These are phyloP conservation scores for Syngnathus typhle DNA, from an alignment of 2,113 vertebrate genomes.

Conservation along the genomic window DNA sequence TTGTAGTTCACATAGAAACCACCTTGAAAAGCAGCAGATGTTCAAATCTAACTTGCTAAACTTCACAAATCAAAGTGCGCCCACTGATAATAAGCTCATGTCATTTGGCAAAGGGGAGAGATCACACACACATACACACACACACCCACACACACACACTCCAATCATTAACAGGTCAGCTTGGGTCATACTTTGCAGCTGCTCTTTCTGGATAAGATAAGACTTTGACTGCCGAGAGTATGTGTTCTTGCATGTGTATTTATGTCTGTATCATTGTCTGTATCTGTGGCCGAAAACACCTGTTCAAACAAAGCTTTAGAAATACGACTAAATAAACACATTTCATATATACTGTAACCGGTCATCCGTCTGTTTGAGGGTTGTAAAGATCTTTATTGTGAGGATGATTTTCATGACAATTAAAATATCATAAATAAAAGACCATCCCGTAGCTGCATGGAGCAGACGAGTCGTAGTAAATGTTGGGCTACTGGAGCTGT, in stretches of 20 bases:
- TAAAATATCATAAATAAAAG: slow-evolving; percentile 52
- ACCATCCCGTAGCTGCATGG: slow-evolving; percentile 10
- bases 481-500: neutral
- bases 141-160: slow-evolving; percentile 22
- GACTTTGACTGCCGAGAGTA: slow-evolving; percentile 50
- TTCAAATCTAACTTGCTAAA: slow-evolving; percentile 64
- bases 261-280: slow-evolving; percentile 48
- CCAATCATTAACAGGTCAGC: slow-evolving; percentile 71
- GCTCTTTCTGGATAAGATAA: slow-evolving; percentile 75
- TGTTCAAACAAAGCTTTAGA: slow-evolving; percentile 71
- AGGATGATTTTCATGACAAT: slow-evolving; percentile 51
- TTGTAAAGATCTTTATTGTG: slow-evolving; percentile 44
- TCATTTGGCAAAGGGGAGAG: slow-evolving; percentile 50
- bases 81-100: slow-evolving; percentile 64
- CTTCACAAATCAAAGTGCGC: slow-evolving; percentile 71
- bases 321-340: slow-evolving; percentile 70
- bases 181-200: slow-evolving; percentile 67
- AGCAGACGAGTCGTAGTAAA: slow-evolving; percentile 8
- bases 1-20: slow-evolving; percentile 43
- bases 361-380: slow-evolving; percentile 53
- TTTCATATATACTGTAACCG: slow-evolving; percentile 67
- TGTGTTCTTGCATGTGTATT: slow-evolving; percentile 33
- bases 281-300: slow-evolving; percentile 62
- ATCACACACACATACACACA: slow-evolving; percentile 30
- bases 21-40: slow-evolving; percentile 68